Conservation (phyloP, 2,888 invertebrate species). For the Ophion ventricosus region DNA sequence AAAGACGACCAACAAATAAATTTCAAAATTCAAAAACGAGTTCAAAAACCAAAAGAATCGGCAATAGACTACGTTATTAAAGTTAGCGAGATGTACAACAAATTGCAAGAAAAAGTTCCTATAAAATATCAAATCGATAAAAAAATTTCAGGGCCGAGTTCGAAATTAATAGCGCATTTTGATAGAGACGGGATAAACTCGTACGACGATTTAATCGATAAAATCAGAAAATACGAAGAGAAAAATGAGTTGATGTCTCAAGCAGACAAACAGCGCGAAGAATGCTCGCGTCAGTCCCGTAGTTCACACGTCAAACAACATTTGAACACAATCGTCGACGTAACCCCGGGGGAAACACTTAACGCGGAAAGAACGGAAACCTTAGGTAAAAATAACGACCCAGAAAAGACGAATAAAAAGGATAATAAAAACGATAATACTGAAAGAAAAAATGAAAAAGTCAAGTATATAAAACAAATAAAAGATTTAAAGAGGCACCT, state of each 20-base stretch:
- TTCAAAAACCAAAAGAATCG: constrained; percentile 13
- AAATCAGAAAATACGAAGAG: constrained; percentile 11
- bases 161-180: constrained; percentile 8
- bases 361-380: background rate
- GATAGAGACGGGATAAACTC: constrained; percentile 4
- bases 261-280: constrained; percentile 20
- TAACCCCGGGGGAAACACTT: background rate
- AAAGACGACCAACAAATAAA: constrained; percentile 13
- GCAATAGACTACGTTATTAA: constrained; percentile 15
- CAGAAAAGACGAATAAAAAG: background rate
- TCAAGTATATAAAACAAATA: background rate
- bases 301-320: background rate
- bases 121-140: constrained; percentile 10
- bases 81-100: constrained; percentile 23
- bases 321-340: background rate
- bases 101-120: background rate
- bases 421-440: background rate
- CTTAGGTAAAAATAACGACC: background rate
- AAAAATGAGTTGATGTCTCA: constrained; percentile 4
- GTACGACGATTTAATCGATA: background rate
- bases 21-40: constrained; percentile 14
- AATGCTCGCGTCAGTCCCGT: background rate
- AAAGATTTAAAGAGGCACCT: background rate
- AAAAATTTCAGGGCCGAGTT: background rate
- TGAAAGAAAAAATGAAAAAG: background rate